These are phyloP conservation scores for Cerastis rubricosa DNA, from an alignment of 2,888 invertebrate species.

Conservation along the genomic window DNA sequence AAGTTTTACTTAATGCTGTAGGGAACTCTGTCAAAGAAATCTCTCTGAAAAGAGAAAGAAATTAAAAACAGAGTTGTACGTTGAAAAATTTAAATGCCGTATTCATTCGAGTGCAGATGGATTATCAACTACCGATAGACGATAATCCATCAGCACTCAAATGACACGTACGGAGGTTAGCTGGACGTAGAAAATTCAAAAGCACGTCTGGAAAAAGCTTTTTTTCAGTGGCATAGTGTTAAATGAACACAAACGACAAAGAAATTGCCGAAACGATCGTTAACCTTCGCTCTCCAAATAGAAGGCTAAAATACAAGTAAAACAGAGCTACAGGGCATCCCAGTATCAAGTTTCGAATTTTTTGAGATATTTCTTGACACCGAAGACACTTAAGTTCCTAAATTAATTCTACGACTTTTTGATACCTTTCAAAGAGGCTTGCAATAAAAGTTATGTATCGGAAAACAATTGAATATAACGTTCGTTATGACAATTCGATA, in stretches of 20 bases:
- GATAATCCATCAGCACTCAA: too few relatives aligned
- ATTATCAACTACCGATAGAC: background rate
- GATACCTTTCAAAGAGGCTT: slow-evolving; percentile 44
- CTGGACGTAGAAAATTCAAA: background rate
- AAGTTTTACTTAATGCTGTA: background rate
- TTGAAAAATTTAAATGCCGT: background rate
- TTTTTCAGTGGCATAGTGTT: background rate
- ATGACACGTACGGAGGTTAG: background rate
- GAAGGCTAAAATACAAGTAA: background rate
- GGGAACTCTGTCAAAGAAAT: too few relatives aligned
- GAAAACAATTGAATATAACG: slow-evolving; percentile 53
- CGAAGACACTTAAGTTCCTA: background rate
- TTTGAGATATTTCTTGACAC: slow-evolving; percentile 7
- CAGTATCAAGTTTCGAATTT: background rate
- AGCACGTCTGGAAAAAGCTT: background rate
- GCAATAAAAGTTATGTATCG: slow-evolving; percentile 50
- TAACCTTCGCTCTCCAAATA: background rate
- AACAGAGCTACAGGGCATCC: background rate
- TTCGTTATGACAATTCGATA: slow-evolving; percentile 20
- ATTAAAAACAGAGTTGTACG: too few relatives aligned
- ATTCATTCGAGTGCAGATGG: background rate
- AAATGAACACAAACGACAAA: background rate
- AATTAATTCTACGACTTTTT: slow-evolving; percentile 60
- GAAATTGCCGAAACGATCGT: background rate
- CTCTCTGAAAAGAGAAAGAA: too few relatives aligned